Percentiles rank a stretch among this genome's conserved stretches.
Conservation (phyloP, 1,140 invertebrate species). For the Argopecten irradians region DNA sequence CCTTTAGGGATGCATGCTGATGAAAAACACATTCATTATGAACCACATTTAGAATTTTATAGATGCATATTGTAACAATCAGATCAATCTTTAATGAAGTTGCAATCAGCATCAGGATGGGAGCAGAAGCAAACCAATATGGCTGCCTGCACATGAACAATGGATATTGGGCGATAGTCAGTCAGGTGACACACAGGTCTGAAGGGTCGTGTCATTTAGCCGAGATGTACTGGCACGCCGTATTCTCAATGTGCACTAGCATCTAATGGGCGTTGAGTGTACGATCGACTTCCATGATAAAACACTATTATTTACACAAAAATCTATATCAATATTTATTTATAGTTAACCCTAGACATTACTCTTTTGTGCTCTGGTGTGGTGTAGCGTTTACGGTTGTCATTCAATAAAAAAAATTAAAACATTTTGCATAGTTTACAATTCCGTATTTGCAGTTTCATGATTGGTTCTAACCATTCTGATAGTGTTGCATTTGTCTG, state of each 20-base stretch:
- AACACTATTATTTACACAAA: neutral
- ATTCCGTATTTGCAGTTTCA: neutral
- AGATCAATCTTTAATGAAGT: conserved; percentile 2
- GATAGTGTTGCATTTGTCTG: neutral
- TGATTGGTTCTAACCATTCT: neutral
- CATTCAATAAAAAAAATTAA: neutral
- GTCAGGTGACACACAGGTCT: neutral
- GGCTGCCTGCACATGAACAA: neutral
- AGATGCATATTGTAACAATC: conserved; percentile 14
- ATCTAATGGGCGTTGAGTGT: neutral
- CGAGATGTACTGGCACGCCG: neutral
- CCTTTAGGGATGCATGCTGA: neutral
- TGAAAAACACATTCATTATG: conserved; percentile 18
- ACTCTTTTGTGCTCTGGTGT: neutral
- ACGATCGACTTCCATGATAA: neutral
- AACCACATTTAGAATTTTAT: neutral
- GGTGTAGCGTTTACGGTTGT: neutral
- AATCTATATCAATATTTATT: conserved; percentile 13
- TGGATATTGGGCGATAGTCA: neutral
- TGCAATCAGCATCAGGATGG: neutral
- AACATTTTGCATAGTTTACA: neutral
- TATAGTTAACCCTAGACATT: neutral
- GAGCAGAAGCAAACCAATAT: neutral
- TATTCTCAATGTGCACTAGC: neutral
- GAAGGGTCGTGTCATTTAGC: too few relatives aligned